Base-by-base conservation (phyloP, 2,797 vertebrate species). In the Platyrinchus mystaceus region DNA sequence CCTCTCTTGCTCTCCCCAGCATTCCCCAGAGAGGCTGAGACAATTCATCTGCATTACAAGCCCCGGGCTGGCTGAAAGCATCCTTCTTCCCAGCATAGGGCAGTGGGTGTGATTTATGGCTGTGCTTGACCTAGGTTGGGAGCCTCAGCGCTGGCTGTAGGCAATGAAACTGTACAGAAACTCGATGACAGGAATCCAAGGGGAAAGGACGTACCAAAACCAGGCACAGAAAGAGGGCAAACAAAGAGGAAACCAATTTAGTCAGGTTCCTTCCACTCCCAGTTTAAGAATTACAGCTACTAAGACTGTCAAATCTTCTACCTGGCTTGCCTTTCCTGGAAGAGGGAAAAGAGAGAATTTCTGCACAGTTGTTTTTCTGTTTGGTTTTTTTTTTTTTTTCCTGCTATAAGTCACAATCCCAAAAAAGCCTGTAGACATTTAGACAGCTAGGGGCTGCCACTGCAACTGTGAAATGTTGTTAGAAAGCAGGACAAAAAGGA, bases 21-120 rank as follows among this genome's bases (percentile, higher is more conserved):
- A 32, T 53, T 92, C 91, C 86, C 43, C 23, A 22, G 85, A 71
- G 86, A 95, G 49, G 36, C 82, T 15, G 70, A 32, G 62, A 37
- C 28, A 10, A 11, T 82, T 93, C 41, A 96, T 93, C 83, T 94
- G 91, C 93, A 96, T 87, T 22, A 91, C 95, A 95, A 96, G 91
- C 77, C 80, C 77, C 4, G 12, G 43, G 89, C 93, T 87, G 81
- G 55, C 91, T 79, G 12, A 90, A 60, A 93, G 91, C 94, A 93
- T 92, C 89, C 90, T 84, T 76, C 92, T 84, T 76, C 77, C 88
- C 87, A 62, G 74, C 0, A 14, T 75, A 55, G 68, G 78, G 85
- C 81, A 59, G 53, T 9, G 24, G 68, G 22, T 3, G 30, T 81
- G 94, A 92, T 95, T 93, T 96, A 92, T 78, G 64, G 8, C 79